These are phyloP conservation scores for Diuraphis noxia DNA, from an alignment of 1,140 invertebrate species.

Conservation along the genomic window DNA sequence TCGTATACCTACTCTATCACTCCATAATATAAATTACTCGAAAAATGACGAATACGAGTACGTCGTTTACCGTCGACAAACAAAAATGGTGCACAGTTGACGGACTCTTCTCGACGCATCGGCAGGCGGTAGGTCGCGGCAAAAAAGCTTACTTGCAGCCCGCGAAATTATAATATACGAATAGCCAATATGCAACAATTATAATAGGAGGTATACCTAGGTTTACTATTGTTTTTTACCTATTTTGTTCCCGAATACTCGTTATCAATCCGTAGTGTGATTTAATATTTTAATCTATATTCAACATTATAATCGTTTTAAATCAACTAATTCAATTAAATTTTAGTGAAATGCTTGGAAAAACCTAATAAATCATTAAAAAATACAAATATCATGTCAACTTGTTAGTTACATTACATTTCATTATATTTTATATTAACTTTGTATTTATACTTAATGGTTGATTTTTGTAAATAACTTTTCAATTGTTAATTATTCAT, in stretches of 20 bases:
- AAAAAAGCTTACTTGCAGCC: not conserved
- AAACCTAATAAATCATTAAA: not conserved
- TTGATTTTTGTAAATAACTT: not conserved
- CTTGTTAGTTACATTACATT: not conserved
- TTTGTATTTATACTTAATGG: not conserved
- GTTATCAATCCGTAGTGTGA: not conserved
- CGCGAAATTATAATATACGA: not conserved
- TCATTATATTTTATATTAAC: too few relatives aligned
- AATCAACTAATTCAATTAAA: not conserved
- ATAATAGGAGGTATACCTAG: not conserved
- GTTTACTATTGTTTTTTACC: too few relatives aligned
- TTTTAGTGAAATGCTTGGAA: not conserved
- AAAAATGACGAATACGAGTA: not conserved
- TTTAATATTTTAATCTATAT: too few relatives aligned
- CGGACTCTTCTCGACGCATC: not conserved
- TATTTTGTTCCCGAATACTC: not conserved
- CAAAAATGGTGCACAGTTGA: slow-evolving; percentile 9
- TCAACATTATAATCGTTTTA: not conserved
- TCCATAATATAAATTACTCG: not conserved
- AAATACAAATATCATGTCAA: not conserved
- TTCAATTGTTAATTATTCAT: not conserved
- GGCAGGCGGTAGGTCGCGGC: not conserved
- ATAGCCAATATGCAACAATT: not conserved
- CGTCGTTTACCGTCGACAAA: not conserved
- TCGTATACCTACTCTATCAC: not conserved